Conservation (phyloP, 2,888 invertebrate species). For the Strigamia transsilvanica region DNA sequence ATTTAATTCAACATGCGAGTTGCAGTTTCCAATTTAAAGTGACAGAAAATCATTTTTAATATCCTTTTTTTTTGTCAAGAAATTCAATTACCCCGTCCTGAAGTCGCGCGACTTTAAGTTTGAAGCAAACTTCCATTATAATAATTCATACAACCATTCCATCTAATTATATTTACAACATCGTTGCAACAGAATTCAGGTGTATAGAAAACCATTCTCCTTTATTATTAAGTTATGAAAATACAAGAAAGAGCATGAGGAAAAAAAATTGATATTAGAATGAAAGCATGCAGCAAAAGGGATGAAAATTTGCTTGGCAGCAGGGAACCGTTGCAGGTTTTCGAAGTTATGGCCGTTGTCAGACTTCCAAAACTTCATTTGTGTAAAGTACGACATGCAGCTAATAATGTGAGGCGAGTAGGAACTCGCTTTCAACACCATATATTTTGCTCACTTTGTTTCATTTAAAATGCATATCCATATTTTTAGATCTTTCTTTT, state of each 20-base stretch:
- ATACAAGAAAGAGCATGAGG: not conserved
- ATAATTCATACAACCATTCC: too few relatives aligned
- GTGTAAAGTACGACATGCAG: constrained; percentile 12
- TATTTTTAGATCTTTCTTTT: too few relatives aligned
- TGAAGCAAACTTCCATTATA: too few relatives aligned
- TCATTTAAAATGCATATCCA: not conserved
- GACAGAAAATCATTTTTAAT: too few relatives aligned
- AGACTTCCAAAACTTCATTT: constrained; percentile 21
- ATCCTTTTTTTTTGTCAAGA: too few relatives aligned
- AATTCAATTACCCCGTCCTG: too few relatives aligned
- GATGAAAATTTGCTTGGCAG: constrained; percentile 12
- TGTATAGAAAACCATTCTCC: too few relatives aligned
- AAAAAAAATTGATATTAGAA: not conserved
- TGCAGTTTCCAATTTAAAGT: too few relatives aligned
- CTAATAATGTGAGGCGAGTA: not conserved
- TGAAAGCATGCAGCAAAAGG: not conserved
- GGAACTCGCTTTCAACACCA: not conserved
- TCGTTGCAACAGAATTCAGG: too few relatives aligned
- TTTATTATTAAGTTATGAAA: constrained; percentile 2
- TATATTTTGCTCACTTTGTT: not conserved
- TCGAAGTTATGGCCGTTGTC: constrained; percentile 5
- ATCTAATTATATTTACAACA: too few relatives aligned
- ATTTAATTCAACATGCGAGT: too few relatives aligned
- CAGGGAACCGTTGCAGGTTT: constrained; percentile 3
- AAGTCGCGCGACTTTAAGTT: too few relatives aligned